Evolutionary conservation across 2,797 vertebrate genomes (phyloP).

Genomic region (Myotis planiceps): DNA sequence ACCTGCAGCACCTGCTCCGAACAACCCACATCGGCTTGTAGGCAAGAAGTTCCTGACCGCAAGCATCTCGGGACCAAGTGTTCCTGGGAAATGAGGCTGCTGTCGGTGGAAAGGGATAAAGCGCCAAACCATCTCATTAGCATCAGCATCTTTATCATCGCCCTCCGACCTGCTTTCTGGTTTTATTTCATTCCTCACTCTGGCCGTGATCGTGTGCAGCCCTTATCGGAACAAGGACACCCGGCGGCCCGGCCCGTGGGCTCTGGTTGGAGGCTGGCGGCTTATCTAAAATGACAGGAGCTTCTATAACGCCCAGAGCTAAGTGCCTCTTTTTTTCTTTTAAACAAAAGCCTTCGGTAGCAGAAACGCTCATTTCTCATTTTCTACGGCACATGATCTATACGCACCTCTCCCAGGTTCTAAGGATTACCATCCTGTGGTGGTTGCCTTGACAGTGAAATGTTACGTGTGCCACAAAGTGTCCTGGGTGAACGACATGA

Average conservation of each 20-base stretch:
- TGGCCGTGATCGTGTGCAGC: not conserved
- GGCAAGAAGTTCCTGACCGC: not conserved
- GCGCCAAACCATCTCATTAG: not conserved
- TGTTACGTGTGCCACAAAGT: not conserved
- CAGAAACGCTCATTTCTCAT: not conserved
- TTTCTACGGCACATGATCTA: not conserved
- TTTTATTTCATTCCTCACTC: not conserved
- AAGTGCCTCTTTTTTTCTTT: constrained; percentile 26
- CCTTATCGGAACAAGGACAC: not conserved
- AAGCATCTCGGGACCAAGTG: not conserved
- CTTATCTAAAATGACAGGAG: constrained; percentile 51
- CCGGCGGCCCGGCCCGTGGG: not conserved
- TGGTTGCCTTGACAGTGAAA: not conserved
- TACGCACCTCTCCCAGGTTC: not conserved
- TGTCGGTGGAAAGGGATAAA: not conserved
- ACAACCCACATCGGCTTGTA: too few species aligned
- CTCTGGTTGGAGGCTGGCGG: not conserved
- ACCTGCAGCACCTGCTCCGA: not conserved
- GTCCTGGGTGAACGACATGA: not conserved
- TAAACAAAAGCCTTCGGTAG: not conserved
- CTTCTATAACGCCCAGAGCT: not conserved
- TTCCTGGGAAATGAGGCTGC: not conserved
- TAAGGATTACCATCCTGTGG: not conserved
- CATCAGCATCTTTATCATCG: not conserved
- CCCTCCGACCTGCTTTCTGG: not conserved